A percentile compares a stretch with the other conserved stretches of the same genome.
Evolutionary conservation across 1,140 invertebrate genomes (phyloP).

Genomic region (Drosophila chauvacae): DNA sequence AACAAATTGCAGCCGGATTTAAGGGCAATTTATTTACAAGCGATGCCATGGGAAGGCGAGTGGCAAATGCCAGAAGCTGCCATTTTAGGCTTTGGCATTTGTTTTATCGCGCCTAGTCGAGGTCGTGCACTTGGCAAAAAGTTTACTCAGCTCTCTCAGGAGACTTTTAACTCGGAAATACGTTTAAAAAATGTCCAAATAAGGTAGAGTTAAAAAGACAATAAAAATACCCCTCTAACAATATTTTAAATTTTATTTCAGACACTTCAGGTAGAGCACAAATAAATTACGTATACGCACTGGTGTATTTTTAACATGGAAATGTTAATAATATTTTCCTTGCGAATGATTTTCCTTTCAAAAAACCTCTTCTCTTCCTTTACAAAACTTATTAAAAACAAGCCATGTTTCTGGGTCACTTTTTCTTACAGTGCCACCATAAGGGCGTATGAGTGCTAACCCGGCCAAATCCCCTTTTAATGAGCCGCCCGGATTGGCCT

Average conservation of each 20-base stretch:
- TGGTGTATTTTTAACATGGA: not conserved
- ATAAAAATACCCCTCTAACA: not conserved
- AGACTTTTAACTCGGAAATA: too few species aligned
- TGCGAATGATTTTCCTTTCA: too few species aligned
- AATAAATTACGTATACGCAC: not conserved
- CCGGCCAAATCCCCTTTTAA: slow-evolving; percentile 49
- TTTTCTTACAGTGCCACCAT: not conserved
- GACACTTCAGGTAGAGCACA: rapidly evolving
- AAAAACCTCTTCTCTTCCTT: too few species aligned
- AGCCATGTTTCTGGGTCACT: not conserved
- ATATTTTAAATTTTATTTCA: not conserved
- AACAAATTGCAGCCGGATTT: slow-evolving; percentile 66
- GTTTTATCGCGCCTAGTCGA: slow-evolving; percentile 53
- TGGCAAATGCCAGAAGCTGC: slow-evolving; percentile 61
- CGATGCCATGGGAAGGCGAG: slow-evolving; percentile 15
- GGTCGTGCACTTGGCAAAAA: slow-evolving; percentile 9
- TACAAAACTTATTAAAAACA: not conserved
- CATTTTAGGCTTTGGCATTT: slow-evolving; percentile 73
- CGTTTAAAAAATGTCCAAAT: too few species aligned
- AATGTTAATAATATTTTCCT: too few species aligned
- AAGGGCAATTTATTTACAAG: slow-evolving; percentile 57
- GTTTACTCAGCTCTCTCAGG: not conserved
- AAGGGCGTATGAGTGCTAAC: slow-evolving; percentile 9
- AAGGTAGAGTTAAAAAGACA: not conserved
- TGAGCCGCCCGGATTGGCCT: slow-evolving; percentile 58